These are phyloP conservation scores for Hipposideros armiger DNA, from an alignment of 2,113 vertebrate species.

Conservation along the genomic window DNA sequence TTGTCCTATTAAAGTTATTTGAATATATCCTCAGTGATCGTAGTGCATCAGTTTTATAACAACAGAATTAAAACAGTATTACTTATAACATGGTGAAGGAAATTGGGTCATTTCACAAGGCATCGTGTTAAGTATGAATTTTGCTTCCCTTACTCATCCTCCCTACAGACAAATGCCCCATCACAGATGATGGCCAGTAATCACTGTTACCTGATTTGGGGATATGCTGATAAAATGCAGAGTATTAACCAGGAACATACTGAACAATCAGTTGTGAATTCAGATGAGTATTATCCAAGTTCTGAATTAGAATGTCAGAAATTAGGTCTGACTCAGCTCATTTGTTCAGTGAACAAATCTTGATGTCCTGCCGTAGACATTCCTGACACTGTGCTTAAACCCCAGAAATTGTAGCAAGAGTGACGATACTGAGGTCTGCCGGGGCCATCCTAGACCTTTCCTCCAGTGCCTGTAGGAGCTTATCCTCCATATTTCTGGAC, in stretches of 20 bases:
- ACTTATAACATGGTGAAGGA: neutral
- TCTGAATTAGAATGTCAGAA: slow-evolving; percentile 35
- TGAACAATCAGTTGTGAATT: slow-evolving; percentile 44
- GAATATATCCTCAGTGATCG: neutral
- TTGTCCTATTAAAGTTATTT: neutral
- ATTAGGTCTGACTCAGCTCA: neutral
- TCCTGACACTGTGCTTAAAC: neutral
- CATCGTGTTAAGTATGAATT: slow-evolving; percentile 16
- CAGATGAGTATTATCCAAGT: neutral
- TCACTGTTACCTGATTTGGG: neutral
- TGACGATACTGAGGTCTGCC: neutral
- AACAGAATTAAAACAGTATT: slow-evolving; percentile 4
- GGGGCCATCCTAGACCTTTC: neutral
- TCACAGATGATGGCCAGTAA: neutral
- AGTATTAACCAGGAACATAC: neutral
- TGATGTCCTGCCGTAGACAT: neutral
- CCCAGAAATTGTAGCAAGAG: neutral
- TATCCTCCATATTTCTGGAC: neutral
- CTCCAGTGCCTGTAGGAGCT: neutral
- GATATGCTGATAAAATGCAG: neutral
- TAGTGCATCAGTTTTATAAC: slow-evolving; percentile 16
- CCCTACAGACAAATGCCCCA: neutral
- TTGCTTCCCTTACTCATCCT: neutral
- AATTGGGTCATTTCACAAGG: neutral
- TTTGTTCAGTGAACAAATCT: slow-evolving; percentile 12